Evolutionary conservation across 2,888 invertebrate genomes (phyloP).

Genomic region (Protodeltote pygarga): DNA sequence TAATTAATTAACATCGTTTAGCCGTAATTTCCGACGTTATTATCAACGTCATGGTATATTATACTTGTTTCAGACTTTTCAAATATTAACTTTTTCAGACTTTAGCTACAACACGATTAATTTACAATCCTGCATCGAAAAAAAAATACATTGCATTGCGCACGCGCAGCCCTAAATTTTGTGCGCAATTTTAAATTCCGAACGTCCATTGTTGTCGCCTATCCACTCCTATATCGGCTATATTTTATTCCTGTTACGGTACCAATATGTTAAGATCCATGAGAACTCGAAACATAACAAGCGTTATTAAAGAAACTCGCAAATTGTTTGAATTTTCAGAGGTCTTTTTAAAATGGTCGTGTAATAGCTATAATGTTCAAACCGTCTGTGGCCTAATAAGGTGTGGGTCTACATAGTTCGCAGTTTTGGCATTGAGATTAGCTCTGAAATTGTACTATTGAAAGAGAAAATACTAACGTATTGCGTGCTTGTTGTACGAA

Average conservation of each 20-base stretch:
- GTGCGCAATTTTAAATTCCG: conserved; percentile 80
- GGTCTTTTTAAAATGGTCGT: conserved; percentile 49
- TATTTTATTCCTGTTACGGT: conserved; percentile 67
- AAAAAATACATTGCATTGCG: conserved; percentile 6
- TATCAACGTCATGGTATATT: no score
- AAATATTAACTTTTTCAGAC: conserved; percentile 3
- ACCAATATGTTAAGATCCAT: conserved; percentile 53
- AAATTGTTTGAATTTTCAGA: conserved; percentile 21
- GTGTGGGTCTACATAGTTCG: conserved; percentile 56
- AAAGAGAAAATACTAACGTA: conserved; percentile 37
- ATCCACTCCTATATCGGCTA: conserved; percentile 72
- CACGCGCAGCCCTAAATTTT: conserved; percentile 68
- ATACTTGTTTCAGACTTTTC: conserved; percentile 1
- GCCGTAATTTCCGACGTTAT: no score
- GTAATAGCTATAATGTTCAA: conserved; percentile 57
- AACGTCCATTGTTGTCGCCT: conserved; percentile 78
- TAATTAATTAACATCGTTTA: no score
- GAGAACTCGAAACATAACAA: conserved; percentile 35
- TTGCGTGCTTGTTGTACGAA: conserved; percentile 30
- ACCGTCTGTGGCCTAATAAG: conserved; percentile 64
- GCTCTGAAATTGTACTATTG: conserved; percentile 59
- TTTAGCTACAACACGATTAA: conserved; percentile 26
- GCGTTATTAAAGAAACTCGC: conserved; percentile 18
- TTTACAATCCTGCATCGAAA: conserved; percentile 17
- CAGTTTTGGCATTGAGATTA: conserved; percentile 60